Evolutionary conservation across 2,113 vertebrate species (phyloP).

Genomic region (Leptosomus discolor): DNA sequence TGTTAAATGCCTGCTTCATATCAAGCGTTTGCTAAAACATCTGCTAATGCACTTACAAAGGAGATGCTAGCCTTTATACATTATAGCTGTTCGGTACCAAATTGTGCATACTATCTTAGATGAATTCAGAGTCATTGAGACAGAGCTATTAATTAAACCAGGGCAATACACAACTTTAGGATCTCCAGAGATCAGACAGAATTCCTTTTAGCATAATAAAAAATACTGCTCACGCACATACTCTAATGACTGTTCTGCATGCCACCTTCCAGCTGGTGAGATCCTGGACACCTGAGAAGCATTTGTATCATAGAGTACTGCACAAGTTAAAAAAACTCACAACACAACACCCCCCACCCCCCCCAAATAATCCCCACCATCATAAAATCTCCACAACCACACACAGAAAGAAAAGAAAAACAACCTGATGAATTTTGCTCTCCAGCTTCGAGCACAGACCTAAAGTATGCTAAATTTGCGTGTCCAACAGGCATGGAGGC

Average conservation of each 20-base stretch:
- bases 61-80: not conserved
- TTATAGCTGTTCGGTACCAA: not conserved
- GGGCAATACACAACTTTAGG: not conserved
- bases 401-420: not conserved
- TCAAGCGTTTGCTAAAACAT: conserved; percentile 17
- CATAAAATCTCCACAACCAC: not conserved
- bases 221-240: not conserved
- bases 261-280: not conserved
- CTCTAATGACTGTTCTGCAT: not conserved
- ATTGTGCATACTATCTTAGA: not conserved
- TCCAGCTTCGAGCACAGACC: not conserved
- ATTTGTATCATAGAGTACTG: not conserved
- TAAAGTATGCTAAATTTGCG: not conserved
- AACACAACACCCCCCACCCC: not conserved
- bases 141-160: conserved; percentile 42
- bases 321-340: not conserved
- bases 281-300: not conserved
- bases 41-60: conserved; percentile 2
- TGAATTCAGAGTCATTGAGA: not conserved
- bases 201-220: not conserved
- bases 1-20: conserved; percentile 47
- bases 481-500: not conserved
- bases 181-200: not conserved
- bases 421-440: not conserved
- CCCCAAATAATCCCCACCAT: not conserved